These are phyloP conservation scores for Hippolais icterina DNA, from an alignment of 2,113 vertebrate species.

Conservation along the genomic window DNA sequence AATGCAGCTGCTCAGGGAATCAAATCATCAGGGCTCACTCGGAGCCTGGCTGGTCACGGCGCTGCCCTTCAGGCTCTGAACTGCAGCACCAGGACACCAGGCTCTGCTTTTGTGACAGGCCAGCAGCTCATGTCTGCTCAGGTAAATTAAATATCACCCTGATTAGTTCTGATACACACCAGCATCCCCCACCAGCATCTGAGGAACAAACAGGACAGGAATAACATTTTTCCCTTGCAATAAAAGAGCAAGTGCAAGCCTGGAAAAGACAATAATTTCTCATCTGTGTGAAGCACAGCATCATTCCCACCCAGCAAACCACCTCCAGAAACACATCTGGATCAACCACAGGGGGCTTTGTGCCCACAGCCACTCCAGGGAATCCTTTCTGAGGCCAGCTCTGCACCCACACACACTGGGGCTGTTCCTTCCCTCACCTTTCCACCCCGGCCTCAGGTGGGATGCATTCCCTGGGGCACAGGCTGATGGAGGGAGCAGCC, in stretches of 20 bases:
- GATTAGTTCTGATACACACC: not conserved
- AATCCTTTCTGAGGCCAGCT: not conserved
- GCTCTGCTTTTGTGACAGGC: not conserved
- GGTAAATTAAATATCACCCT: not conserved
- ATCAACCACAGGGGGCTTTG: not conserved
- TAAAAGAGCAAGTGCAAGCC: not conserved
- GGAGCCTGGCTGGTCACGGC: rapidly evolving
- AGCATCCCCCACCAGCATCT: not conserved
- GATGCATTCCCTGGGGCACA: not conserved
- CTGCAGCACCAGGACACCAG: not conserved
- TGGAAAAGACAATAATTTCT: rapidly evolving
- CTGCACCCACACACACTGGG: not conserved
- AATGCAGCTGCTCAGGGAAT: not conserved
- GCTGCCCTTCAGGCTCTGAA: not conserved
- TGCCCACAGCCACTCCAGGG: not conserved
- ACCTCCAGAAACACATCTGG: not conserved
- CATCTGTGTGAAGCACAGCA: not conserved
- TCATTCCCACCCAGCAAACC: not conserved
- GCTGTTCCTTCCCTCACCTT: not conserved
- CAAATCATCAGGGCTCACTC: not conserved
- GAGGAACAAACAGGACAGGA: not conserved
- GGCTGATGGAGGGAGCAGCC: not conserved
- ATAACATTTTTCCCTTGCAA: not conserved
- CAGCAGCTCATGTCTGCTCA: not conserved
- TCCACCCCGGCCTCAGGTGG: not conserved